Evolutionary conservation across 1,140 invertebrate species (phyloP), one percentile per base, ranked within the genome.

Genomic region (Eciton burchellii): DNA sequence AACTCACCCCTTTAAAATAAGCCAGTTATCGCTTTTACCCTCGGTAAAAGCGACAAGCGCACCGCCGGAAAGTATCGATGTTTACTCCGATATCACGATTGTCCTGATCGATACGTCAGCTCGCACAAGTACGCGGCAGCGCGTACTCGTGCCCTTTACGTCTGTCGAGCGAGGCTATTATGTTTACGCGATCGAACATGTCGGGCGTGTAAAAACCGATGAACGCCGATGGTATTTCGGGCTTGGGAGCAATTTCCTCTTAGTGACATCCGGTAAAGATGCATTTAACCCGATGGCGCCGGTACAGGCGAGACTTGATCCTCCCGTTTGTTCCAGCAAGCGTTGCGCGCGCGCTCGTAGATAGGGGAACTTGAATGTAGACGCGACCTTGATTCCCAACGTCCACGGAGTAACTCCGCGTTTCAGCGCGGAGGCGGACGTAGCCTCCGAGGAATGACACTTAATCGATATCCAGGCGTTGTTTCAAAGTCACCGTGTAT

Each of bases 381-480:
- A 21, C 21, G 60, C 49, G 63, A 68, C 74, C 63, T 79, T 79
- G 63, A 19, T 24, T 19, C 54, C 47, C 49, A 56, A 3, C 19
- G 43, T 16, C 57, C 56, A 62, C 9, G 47, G 62, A 54, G 19
- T 9, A 19, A 14, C 54, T 43, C n/a, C 56, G 49, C 63, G 12
- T 12, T 21, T 43, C 29, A 62, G 35, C 35, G 35, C 56, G 52
- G 76, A 71, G 62, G 79, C 81, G 47, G 65, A 19, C 43, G 12
- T 76, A 71, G 63, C 54, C 85, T 83, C 83, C 77, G n/a, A 54
- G 6, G 9, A 29, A 45, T 79, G 84, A 59, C 66, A 83, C 79
- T 87, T 73, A 87, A 87, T 87, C 85, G 73, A 87, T 87, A 87
- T 83, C 84, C 72, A 83, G 52, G 41, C 66, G 68, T 12, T 24